phyloP scores from a whole-genome alignment of 2,888 invertebrate genomes.

The Microctonus hyperodae region DNA sequence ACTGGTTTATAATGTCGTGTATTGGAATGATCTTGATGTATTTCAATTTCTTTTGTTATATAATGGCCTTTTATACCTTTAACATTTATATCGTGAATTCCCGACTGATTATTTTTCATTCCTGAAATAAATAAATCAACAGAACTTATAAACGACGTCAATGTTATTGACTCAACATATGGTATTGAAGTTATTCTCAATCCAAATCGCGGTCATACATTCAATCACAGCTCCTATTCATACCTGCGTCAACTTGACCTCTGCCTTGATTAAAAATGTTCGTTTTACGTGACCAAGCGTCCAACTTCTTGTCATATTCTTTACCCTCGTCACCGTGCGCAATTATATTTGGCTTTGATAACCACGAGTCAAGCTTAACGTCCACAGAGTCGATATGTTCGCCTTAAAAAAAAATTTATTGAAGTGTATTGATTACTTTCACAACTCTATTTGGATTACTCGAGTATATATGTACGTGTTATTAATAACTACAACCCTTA shows the following conservation, averaged over 20 bases:
- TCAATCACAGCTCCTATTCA: slow-evolving; percentile 11
- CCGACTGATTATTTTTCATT: slow-evolving; percentile 25
- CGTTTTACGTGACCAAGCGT: slow-evolving; percentile 45
- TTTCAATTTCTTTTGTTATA: slow-evolving; percentile 46
- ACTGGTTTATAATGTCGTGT: slow-evolving; percentile 39
- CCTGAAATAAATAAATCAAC: slow-evolving; percentile 23
- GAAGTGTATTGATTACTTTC: background rate
- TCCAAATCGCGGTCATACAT: background rate
- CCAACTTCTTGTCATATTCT: slow-evolving; percentile 41
- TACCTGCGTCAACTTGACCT: slow-evolving; percentile 38
- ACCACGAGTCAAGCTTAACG: slow-evolving; percentile 39
- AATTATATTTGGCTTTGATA: slow-evolving; percentile 37
- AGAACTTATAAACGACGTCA: background rate
- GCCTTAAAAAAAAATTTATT: slow-evolving; percentile 33
- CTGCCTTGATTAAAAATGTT: slow-evolving; percentile 40
- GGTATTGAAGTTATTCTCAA: background rate
- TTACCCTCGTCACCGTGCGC: slow-evolving; percentile 38
- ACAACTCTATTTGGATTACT: background rate
- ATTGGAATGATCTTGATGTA: slow-evolving; percentile 52
- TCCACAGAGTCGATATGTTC: slow-evolving; percentile 26
- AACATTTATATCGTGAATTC: slow-evolving; percentile 44
- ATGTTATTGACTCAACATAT: background rate
- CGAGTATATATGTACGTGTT: too few relatives aligned
- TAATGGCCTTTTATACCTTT: slow-evolving; percentile 48
- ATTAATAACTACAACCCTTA: background rate